Percentiles rank a stretch among this genome's conserved stretches.
Evolutionary conservation across 2,888 invertebrate genomes (phyloP).

Genomic region (Marronus borbonicus): DNA sequence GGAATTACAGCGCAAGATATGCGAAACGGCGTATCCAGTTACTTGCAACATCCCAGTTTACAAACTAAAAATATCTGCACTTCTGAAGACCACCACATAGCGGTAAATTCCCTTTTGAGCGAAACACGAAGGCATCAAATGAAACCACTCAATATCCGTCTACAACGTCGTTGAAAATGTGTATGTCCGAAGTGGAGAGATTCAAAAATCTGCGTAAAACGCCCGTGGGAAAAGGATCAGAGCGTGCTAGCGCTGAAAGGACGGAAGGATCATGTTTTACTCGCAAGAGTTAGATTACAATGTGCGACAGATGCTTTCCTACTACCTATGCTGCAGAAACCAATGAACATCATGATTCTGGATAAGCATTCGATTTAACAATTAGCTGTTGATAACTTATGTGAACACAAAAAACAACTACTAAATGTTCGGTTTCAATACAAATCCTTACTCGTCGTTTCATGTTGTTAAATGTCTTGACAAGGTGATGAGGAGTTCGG

Average conservation of each 20-base stretch:
- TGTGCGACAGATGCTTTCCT: background rate
- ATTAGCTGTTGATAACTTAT: no score
- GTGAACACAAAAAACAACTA: no score
- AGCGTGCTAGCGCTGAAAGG: background rate
- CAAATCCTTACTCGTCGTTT: no score
- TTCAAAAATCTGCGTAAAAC: slow-evolving; percentile 9
- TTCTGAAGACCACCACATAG: no score
- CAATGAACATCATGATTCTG: no score
- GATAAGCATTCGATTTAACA: no score
- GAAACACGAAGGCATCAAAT: background rate
- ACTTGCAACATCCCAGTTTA: background rate
- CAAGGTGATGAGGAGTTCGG: no score
- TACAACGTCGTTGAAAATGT: background rate
- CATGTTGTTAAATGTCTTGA: no score
- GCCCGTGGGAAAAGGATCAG: slow-evolving; percentile 2
- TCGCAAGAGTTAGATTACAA: background rate
- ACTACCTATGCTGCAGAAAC: no score
- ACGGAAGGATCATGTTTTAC: slow-evolving; percentile 13
- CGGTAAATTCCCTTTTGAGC: background rate
- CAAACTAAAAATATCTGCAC: no score
- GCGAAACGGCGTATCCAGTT: background rate
- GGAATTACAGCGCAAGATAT: background rate
- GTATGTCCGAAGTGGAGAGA: background rate
- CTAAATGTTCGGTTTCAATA: no score
- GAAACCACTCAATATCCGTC: slow-evolving; percentile 10